Evolutionary conservation across 2,113 vertebrate species (phyloP).

Genomic region (Gallinago paraguaiae): DNA sequence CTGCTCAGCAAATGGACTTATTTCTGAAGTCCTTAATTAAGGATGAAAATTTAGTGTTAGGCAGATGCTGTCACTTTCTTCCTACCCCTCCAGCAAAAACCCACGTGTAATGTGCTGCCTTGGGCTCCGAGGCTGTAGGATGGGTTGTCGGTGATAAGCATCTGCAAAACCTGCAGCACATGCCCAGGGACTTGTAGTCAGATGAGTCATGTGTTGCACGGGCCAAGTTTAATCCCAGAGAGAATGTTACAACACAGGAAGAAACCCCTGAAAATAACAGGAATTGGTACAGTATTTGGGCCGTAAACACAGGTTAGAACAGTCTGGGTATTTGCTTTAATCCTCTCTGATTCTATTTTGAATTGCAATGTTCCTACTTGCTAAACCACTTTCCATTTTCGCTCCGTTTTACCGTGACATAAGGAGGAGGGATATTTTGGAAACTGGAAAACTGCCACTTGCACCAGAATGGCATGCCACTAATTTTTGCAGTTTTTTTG

Average conservation of each 20-base stretch:
- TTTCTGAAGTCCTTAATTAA: slow-evolving; percentile 20
- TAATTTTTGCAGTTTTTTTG: background rate
- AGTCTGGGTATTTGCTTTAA: slow-evolving; percentile 52
- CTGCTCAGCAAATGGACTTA: background rate
- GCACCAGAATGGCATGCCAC: background rate
- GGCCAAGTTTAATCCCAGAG: slow-evolving; percentile 29
- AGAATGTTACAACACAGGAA: slow-evolving; percentile 27
- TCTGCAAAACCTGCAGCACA: slow-evolving; percentile 1
- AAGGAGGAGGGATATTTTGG: slow-evolving; percentile 72
- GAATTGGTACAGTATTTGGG: slow-evolving; percentile 47
- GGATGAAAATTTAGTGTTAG: background rate
- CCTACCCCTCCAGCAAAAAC: slow-evolving; percentile 15
- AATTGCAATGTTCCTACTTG: slow-evolving; percentile 64
- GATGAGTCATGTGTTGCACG: background rate
- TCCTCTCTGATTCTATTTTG: slow-evolving; percentile 68
- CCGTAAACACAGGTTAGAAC: slow-evolving; percentile 61
- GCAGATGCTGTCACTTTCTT: background rate
- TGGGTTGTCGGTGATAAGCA: background rate
- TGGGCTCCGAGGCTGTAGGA: background rate
- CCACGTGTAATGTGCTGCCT: background rate
- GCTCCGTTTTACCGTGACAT: slow-evolving; percentile 48
- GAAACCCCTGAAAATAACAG: slow-evolving; percentile 24
- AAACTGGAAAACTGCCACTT: slow-evolving; percentile 56
- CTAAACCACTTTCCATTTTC: slow-evolving; percentile 58
- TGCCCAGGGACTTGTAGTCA: background rate